Conservation (phyloP, 2,797 vertebrate genomes). For the Pangasius macronema region DNA sequence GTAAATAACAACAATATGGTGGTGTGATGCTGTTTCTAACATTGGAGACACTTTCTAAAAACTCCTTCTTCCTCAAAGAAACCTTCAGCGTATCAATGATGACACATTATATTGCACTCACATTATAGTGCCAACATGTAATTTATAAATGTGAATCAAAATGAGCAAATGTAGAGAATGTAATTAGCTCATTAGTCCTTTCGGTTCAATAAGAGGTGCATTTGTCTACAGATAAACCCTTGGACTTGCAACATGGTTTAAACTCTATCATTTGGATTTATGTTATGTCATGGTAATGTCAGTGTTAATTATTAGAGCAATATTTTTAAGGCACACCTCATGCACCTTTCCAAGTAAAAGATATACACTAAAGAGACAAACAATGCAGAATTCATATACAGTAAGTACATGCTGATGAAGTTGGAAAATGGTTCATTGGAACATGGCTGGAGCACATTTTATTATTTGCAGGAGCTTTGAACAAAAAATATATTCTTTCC, state of each 20-base stretch:
- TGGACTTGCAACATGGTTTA: neutral
- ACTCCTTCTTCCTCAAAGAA: neutral
- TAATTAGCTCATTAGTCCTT: neutral
- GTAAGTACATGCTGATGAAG: neutral
- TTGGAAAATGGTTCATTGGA: neutral
- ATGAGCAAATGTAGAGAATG: neutral
- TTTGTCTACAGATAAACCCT: neutral
- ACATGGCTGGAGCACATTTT: neutral
- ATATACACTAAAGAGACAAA: neutral
- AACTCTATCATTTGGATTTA: neutral
- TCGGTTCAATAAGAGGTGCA: neutral
- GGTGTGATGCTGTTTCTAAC: neutral
- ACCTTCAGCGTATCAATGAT: neutral
- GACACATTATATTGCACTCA: neutral
- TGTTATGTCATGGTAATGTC: neutral
- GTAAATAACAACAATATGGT: neutral
- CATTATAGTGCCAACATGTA: neutral
- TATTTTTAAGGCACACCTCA: neutral
- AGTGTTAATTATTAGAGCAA: neutral
- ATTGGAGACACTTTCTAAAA: neutral
- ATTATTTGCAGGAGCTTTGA: neutral
- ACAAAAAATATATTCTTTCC: neutral
- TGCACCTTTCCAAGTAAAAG: neutral
- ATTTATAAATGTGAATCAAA: neutral
- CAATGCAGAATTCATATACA: neutral